Base-by-base conservation (phyloP, 2,888 invertebrate species). In the Trichacis sp. region DNA sequence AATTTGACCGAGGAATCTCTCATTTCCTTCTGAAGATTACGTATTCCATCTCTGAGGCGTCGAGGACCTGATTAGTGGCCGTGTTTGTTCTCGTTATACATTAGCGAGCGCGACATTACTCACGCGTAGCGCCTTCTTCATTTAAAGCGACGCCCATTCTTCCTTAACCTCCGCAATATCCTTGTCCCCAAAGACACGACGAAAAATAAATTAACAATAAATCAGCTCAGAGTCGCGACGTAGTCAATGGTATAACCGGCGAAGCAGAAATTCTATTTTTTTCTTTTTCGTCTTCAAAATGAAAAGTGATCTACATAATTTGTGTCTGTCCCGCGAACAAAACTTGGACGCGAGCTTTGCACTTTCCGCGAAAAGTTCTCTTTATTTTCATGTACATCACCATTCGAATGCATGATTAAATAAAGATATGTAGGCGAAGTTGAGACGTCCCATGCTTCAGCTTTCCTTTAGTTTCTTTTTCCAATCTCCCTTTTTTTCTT, bases 71-170 rank as follows among this genome's bases (percentile, higher is more conserved):
- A 54, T 54, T 54, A 46, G 54, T 38, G 46, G 36, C 20, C 46
- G 38, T 55, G 54, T 55, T 55, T 47, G 47, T 55, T 24, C 54
- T 55, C 47, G 47, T 55, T 55, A 55, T 47, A 47, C 49, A 43
- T 43, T 43, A 43, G 47, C 58, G 42, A 47, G 53, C 61, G 50
- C 54, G 63, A 52, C 60, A 68, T 70, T 68, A 68, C 63, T 69
- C 69, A 69, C 57, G 65, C 51, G 61, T 64, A 48, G 52, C 64
- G 61, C 61, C 68, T 68, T 68, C 64, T 68, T 70, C 65, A 65
- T 70, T 70, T 65, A 42, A 14, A 42, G 15, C 17, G 17, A 43
- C 46, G 40, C n/a, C 51, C 40, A 36, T 40, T 40, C 40, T 11
- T 20, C 49, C 24, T 40, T 19, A 2, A 33, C 18, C 18, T 33